Conservation (phyloP, 2,888 invertebrate genomes). For the Eupeodes luniger region DNA sequence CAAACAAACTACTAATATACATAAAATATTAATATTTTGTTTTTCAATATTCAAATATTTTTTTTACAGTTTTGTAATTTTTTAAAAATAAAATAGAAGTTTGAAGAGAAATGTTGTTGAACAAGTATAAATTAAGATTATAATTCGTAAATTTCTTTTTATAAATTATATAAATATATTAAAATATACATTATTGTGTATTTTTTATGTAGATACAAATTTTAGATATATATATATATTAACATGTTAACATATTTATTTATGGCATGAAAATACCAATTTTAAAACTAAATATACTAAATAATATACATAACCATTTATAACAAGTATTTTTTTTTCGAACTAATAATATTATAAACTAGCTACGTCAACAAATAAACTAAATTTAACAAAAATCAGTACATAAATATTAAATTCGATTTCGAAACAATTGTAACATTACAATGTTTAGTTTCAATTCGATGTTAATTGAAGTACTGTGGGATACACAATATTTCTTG, state of each 20-base stretch:
- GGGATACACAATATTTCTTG: no score
- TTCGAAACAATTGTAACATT: no score
- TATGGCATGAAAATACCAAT: slow-evolving; percentile 52
- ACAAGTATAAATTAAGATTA: neutral
- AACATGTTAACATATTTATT: slow-evolving; percentile 59
- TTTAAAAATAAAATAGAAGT: neutral
- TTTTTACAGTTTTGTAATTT: slow-evolving; percentile 20
- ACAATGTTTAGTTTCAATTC: no score
- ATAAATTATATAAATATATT: slow-evolving; percentile 26
- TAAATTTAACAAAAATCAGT: no score
- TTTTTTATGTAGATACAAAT: slow-evolving; percentile 36
- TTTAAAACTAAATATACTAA: slow-evolving; percentile 54
- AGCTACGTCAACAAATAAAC: no score
- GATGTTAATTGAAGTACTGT: no score
- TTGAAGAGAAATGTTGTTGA: slow-evolving; percentile 17
- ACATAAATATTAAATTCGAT: no score
- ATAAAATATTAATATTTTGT: neutral
- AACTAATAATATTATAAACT: neutral
- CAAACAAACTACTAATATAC: slow-evolving; percentile 17
- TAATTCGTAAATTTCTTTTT: slow-evolving; percentile 47
- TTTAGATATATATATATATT: slow-evolving; percentile 25
- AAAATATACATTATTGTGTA: slow-evolving; percentile 41
- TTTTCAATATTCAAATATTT: neutral
- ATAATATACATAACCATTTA: slow-evolving; percentile 49
- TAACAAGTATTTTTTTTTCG: neutral